Evolutionary conservation across 2,797 vertebrate species (phyloP).

Genomic region (Pseudochirops corinnae): DNA sequence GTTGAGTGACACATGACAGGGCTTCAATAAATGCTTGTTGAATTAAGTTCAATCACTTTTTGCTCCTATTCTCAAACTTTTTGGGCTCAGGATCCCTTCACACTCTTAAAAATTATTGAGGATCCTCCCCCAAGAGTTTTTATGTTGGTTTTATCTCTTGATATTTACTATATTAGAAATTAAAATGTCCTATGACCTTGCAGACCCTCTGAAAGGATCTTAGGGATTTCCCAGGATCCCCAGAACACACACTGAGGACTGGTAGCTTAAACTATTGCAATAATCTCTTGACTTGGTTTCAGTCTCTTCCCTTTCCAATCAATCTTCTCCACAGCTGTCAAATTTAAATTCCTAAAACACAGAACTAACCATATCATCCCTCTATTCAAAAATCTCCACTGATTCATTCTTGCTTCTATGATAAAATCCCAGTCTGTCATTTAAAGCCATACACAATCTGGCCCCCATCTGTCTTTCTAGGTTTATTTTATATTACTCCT

Average conservation of each 20-base stretch:
- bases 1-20: not conserved
- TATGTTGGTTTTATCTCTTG: not conserved
- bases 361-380: not conserved
- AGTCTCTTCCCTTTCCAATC: not conserved
- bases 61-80: not conserved
- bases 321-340: not conserved
- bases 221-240: not conserved
- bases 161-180: not conserved
- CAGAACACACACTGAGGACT: not conserved
- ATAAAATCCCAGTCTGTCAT: not conserved
- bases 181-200: not conserved
- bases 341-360: not conserved
- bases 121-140: not conserved
- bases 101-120: not conserved
- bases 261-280: not conserved
- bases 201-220: not conserved
- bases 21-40: not conserved
- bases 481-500: not conserved
- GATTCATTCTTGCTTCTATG: not conserved
- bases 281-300: not conserved
- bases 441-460: not conserved
- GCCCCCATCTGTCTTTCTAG: not conserved
- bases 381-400: not conserved
- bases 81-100: not conserved
- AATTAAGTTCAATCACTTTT: not conserved